These are phyloP conservation scores for Eurytoma adleriae DNA, from an alignment of 2,888 invertebrate genomes.

Conservation along the genomic window DNA sequence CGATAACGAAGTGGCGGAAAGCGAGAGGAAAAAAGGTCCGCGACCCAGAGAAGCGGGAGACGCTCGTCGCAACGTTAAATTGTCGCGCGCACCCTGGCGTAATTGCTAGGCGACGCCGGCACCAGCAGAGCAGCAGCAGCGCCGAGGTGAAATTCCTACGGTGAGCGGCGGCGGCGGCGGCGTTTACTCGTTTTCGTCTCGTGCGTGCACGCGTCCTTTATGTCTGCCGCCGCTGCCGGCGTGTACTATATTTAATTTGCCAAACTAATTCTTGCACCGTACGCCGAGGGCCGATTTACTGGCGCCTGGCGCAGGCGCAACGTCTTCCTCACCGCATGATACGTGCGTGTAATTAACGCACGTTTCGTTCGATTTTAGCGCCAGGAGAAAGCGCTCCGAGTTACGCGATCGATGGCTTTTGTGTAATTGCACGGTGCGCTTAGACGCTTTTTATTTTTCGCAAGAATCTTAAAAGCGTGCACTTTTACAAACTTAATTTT, in stretches of 20 bases:
- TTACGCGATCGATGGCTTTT: too few relatives aligned
- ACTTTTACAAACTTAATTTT: too few relatives aligned
- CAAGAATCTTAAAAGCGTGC: too few relatives aligned
- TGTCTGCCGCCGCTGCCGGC: slow-evolving; percentile 48
- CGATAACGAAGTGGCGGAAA: slow-evolving; percentile 71
- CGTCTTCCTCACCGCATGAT: too few relatives aligned
- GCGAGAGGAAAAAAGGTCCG: slow-evolving; percentile 38
- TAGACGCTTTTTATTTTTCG: too few relatives aligned
- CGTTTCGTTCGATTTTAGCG: too few relatives aligned
- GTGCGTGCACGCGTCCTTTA: slow-evolving; percentile 46
- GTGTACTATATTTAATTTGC: slow-evolving; percentile 55
- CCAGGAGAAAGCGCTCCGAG: too few relatives aligned
- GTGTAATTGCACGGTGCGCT: too few relatives aligned
- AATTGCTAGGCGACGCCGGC: slow-evolving; percentile 65
- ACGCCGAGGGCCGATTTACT: slow-evolving; percentile 1
- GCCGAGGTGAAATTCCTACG: slow-evolving; percentile 63
- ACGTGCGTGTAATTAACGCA: too few relatives aligned
- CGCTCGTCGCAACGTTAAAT: slow-evolving; percentile 67
- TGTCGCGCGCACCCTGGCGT: slow-evolving; percentile 63
- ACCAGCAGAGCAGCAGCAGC: slow-evolving; percentile 63
- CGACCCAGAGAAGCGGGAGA: slow-evolving; percentile 54
- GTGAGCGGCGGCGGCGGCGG: slow-evolving; percentile 33
- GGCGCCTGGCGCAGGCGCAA: neutral
- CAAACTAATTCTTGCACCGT: slow-evolving; percentile 48
- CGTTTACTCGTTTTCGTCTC: slow-evolving; percentile 58